phyloP scores from a whole-genome alignment of 2,113 vertebrate genomes.

The Cyanocitta stelleri region DNA sequence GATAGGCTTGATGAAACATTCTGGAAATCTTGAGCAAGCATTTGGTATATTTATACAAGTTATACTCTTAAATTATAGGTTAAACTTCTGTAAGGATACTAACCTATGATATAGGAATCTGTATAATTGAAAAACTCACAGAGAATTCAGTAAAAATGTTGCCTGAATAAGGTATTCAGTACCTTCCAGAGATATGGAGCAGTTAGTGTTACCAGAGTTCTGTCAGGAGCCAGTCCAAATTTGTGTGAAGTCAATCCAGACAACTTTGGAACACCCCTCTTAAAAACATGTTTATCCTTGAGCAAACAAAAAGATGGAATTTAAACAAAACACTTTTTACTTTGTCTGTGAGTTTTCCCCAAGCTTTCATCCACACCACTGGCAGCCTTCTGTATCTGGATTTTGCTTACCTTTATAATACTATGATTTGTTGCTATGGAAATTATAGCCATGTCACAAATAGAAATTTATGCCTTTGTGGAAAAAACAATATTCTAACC shows the following conservation, averaged over 20 bases:
- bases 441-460: conserved; percentile 17
- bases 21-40: neutral
- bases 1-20: neutral
- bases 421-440: conserved; percentile 29
- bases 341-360: neutral
- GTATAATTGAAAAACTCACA: neutral
- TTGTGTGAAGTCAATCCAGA: neutral
- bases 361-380: neutral
- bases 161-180: neutral
- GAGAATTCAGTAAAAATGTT: neutral
- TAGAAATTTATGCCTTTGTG: neutral
- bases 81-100: neutral
- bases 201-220: neutral
- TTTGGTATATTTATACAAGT: neutral
- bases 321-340: neutral
- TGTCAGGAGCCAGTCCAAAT: neutral
- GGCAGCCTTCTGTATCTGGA: neutral
- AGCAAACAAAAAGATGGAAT: neutral
- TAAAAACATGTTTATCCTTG: neutral
- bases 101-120: neutral
- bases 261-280: neutral
- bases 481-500: neutral
- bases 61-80: neutral
- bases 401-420: neutral
- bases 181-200: neutral